phyloP scores from a whole-genome alignment of 2,113 vertebrate genomes.

The Nothocercus julius region DNA sequence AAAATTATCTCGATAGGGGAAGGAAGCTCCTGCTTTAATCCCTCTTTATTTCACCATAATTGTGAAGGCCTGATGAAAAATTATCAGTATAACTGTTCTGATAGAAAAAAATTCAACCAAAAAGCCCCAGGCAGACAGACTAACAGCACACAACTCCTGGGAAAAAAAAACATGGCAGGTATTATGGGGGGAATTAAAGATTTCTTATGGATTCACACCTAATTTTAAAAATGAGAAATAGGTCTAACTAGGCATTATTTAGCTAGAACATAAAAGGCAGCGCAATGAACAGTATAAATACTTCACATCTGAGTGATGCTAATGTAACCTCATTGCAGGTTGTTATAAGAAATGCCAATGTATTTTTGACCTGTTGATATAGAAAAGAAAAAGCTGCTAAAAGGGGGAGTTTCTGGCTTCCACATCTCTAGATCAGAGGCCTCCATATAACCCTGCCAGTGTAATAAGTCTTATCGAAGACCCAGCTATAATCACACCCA shows the following conservation, averaged over 20 bases:
- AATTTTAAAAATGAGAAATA: fast-evolving
- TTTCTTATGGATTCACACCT: neutral
- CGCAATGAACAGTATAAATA: neutral
- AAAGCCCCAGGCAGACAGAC: neutral
- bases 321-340: neutral
- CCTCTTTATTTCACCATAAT: neutral
- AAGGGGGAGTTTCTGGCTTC: neutral
- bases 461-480: fast-evolving
- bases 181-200: neutral
- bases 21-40: neutral
- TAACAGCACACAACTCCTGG: neutral
- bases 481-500: neutral
- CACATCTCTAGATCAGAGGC: neutral
- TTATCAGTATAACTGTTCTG: neutral
- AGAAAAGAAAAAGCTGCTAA: neutral
- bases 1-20: neutral
- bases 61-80: neutral
- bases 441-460: fast-evolving
- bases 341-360: fast-evolving
- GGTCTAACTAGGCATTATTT: neutral
- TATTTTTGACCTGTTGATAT: neutral
- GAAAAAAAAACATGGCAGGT: neutral
- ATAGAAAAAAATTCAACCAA: neutral
- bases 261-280: neutral
- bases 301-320: neutral